Percentiles rank a stretch among this genome's conserved stretches.
Evolutionary conservation across 2,797 vertebrate species (phyloP).

Genomic region (Poeciliopsis gracilis): DNA sequence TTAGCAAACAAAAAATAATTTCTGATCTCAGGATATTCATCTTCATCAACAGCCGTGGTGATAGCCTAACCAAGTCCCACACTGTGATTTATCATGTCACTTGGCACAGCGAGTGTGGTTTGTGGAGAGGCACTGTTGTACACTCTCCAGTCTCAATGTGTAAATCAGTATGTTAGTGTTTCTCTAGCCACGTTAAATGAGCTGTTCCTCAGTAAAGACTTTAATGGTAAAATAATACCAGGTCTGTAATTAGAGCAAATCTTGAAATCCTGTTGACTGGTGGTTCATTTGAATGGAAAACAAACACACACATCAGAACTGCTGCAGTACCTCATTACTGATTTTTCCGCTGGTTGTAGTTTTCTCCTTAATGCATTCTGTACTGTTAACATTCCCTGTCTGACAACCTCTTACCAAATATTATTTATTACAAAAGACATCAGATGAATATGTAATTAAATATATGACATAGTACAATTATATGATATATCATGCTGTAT

Average conservation of each 20-base stretch:
- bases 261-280: conserved; percentile 27
- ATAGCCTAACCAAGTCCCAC: conserved; percentile 31
- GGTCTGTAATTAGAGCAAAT: conserved; percentile 39
- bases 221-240: conserved; percentile 29
- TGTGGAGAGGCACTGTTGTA: conserved; percentile 14
- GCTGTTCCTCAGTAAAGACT: conserved; percentile 33
- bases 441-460: background rate
- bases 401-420: conserved; percentile 70
- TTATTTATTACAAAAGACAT: conserved; percentile 83
- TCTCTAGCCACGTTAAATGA: conserved; percentile 29
- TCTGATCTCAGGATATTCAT: conserved; percentile 9
- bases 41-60: conserved; percentile 23
- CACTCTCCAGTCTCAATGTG: conserved; percentile 15
- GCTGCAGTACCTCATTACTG: conserved; percentile 74
- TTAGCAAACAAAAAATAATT: background rate
- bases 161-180: conserved; percentile 35
- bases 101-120: conserved; percentile 34
- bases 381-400: conserved; percentile 48
- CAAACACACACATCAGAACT: background rate
- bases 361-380: conserved; percentile 69
- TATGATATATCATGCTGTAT: background rate
- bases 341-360: conserved; percentile 62
- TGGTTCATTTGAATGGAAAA: conserved; percentile 19
- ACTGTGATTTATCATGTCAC: conserved; percentile 29
- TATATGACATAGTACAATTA: background rate